These are phyloP conservation scores for Melospiza georgiana DNA, from an alignment of 2,113 vertebrate species.

Conservation along the genomic window DNA sequence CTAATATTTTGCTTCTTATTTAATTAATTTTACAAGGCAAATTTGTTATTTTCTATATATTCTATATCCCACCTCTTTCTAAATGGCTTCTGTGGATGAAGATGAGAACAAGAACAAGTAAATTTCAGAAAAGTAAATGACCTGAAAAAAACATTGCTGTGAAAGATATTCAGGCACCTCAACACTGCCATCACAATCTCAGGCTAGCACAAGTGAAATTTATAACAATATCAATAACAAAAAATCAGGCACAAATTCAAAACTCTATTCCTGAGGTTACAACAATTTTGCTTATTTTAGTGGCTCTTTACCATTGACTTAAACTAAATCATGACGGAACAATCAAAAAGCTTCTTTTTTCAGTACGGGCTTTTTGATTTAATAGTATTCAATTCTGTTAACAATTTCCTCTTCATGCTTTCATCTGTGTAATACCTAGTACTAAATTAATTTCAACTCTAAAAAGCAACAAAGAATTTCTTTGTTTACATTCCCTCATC, in stretches of 20 bases:
- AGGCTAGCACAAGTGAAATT: conserved; percentile 9
- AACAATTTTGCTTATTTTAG: not conserved
- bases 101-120: not conserved
- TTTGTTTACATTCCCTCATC: not conserved
- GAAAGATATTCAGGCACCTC: not conserved
- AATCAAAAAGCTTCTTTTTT: not conserved
- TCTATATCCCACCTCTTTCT: not conserved
- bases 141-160: not conserved
- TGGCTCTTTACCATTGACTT: not conserved
- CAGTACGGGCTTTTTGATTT: not conserved
- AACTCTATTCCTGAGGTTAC: not conserved
- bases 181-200: not conserved
- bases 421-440: not conserved
- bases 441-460: not conserved
- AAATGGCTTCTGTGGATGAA: not conserved
- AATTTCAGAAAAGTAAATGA: not conserved
- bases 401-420: not conserved
- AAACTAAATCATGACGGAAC: not conserved
- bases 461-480: not conserved
- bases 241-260: not conserved
- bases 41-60: not conserved
- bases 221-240: not conserved
- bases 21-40: not conserved
- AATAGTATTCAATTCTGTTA: not conserved
- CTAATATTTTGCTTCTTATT: not conserved